phyloP scores from a whole-genome alignment of 2,797 vertebrate species.

The Ataeniobius toweri region DNA sequence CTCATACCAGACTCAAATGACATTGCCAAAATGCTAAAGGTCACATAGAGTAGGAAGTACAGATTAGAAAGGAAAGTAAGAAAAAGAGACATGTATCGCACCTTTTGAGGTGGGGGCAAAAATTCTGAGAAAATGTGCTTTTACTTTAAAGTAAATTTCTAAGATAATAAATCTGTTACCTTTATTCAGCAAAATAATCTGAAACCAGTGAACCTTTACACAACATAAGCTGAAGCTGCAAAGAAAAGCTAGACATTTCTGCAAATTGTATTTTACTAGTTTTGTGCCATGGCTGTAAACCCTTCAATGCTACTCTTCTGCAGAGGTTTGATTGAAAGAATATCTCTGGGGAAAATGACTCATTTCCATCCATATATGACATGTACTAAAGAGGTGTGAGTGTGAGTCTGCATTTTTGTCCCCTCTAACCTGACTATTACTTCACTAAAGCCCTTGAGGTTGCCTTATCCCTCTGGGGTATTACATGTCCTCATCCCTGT shows the following conservation, averaged over 20 bases:
- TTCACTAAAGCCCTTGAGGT: slow-evolving; percentile 47
- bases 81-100: too few relatives aligned
- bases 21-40: too few relatives aligned
- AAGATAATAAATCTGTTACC: background rate
- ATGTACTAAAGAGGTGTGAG: background rate
- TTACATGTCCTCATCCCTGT: slow-evolving; percentile 63
- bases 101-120: background rate
- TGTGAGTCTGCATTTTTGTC: background rate
- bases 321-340: background rate
- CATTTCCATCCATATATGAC: background rate
- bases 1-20: too few relatives aligned
- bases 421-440: slow-evolving; percentile 35
- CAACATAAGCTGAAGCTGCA: background rate
- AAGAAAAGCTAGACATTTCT: background rate
- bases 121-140: background rate
- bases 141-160: background rate
- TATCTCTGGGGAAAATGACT: background rate
- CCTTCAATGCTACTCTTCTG: background rate
- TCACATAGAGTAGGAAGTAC: too few relatives aligned
- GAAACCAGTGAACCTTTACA: background rate
- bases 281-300: background rate
- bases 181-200: background rate
- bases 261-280: background rate
- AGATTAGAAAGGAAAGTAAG: too few relatives aligned
- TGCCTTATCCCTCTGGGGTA: slow-evolving; percentile 43